Conservation (phyloP, 37 sponge, comb jelly and placozoan genomes). For the Aplysina aerophoba region DNA sequence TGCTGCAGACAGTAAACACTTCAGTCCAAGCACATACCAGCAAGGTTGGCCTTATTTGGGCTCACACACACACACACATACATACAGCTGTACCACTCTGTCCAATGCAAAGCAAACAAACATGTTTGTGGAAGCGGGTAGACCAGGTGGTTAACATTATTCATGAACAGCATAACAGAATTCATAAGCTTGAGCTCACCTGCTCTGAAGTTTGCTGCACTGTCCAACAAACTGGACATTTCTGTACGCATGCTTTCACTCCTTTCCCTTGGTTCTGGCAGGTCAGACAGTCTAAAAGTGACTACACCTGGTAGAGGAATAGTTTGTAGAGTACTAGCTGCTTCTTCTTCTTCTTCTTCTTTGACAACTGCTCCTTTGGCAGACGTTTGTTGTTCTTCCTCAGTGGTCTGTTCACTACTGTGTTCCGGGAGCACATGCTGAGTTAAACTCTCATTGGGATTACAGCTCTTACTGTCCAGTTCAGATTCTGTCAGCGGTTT, state of each 20-base stretch:
- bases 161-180: background rate
- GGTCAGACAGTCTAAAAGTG: no score
- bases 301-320: no score
- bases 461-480: no score
- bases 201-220: conserved; percentile 12
- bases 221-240: background rate
- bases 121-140: background rate
- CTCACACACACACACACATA: conserved; percentile 3
- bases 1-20: no score
- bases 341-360: background rate
- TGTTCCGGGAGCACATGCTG: no score
- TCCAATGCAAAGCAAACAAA: background rate
- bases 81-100: background rate
- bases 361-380: background rate
- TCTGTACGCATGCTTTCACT: background rate
- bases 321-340: background rate
- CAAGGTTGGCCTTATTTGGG: no score
- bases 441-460: no score
- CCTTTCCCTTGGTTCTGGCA: background rate
- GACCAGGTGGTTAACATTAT: background rate
- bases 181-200: background rate
- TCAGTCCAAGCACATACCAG: no score
- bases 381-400: no score
- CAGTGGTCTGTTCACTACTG: no score
- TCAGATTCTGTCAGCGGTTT: no score